Evolutionary conservation across 37 sponge, comb jelly and placozoan genomes (phyloP).

Genomic region (Mnemiopsis leidyi): DNA sequence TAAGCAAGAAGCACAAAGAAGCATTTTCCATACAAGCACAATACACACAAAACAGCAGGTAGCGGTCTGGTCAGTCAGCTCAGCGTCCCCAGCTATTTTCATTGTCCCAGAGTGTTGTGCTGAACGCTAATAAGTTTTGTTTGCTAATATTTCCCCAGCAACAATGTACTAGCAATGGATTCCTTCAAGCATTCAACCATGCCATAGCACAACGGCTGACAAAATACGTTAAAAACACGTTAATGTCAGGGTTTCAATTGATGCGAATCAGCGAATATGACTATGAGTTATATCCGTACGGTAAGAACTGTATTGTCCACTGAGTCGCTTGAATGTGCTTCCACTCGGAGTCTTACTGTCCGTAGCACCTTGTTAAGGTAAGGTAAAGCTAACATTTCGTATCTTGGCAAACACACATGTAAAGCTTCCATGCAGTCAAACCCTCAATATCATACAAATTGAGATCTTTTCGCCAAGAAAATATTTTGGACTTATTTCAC

Average conservation of each 20-base stretch:
- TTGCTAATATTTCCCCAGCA: neutral
- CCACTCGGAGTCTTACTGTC: constrained; percentile 2
- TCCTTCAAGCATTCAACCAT: neutral
- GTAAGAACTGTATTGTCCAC: constrained; percentile 22
- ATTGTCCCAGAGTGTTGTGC: too few relatives aligned
- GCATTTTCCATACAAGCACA: neutral
- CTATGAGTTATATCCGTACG: neutral
- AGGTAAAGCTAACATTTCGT: neutral
- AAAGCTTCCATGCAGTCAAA: neutral
- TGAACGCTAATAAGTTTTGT: too few relatives aligned
- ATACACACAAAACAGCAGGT: neutral
- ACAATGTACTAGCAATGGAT: neutral
- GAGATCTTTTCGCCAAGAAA: too few relatives aligned
- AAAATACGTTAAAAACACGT: neutral
- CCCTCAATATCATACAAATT: too few relatives aligned
- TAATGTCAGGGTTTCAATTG: neutral
- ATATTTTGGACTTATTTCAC: too few relatives aligned
- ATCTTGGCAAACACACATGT: neutral
- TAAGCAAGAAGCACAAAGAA: too few relatives aligned
- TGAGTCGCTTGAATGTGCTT: neutral
- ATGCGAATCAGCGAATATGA: neutral
- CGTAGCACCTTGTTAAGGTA: neutral
- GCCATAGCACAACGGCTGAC: neutral
- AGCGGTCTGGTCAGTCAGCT: neutral
- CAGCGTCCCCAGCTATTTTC: neutral